Base-by-base conservation (phyloP, 2,888 invertebrate genomes). In the Prenolepis imparis region DNA sequence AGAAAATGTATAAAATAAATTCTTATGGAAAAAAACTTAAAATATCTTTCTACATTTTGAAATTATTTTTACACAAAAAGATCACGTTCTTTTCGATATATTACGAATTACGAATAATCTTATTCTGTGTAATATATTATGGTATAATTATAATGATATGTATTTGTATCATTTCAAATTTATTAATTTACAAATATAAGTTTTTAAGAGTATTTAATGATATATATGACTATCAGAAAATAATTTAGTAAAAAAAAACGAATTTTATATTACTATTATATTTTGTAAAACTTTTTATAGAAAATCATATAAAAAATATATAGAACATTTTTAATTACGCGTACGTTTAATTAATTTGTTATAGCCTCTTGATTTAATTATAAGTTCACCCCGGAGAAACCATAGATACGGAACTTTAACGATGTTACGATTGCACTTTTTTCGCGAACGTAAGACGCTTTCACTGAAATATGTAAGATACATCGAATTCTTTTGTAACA, bases 391-490 rank as follows among this genome's bases (percentile, higher is more conserved):
- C 59, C 32, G 28, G 59, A 70, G 24, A 80, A 80, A 80, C 24
- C 57, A 21, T 41, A 77, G 59, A 63, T 82, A 73, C 41, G 84
- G 41, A 48, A 77, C 41, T 57, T 52, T 32, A 52, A n/a, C 57
- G 21, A 57, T 55, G 21, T 74, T 84, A 28, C 18, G 75, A 32
- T 15, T 41, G 44, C 21, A 72, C 9, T 73, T 80, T 72, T 61
- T 63, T 75, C 32, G 28, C 61, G 59, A 68, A 32, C 24, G 12
- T 63, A 63, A 86, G 55, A 63, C 73, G 66, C 82, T 84, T 84
- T 85, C 85, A 85, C 86, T 67, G 41, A 81, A 82, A 67, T 61
- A 28, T 63, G 28, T 32, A 64, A 82, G 77, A 82, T 82, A 61
- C 66, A 18, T 59, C 61, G 48, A 72, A 82, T 77, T 64, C 24